Conservation (phyloP, 2,888 invertebrate genomes). For the Agrypnus murinus region DNA sequence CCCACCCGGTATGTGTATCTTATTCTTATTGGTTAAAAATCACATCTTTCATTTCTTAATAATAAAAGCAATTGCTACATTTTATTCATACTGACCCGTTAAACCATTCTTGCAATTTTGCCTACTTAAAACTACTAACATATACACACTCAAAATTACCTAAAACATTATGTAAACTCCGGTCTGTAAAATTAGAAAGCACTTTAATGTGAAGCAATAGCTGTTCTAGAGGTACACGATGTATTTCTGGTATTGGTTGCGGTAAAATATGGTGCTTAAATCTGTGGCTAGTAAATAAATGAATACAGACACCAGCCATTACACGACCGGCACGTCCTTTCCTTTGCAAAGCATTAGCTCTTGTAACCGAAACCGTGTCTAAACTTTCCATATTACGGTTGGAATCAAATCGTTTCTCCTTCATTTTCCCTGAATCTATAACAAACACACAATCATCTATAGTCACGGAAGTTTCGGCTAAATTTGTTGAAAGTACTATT, state of each 20-base stretch:
- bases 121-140: slow-evolving; percentile 16
- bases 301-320: slow-evolving; percentile 90
- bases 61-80: no score
- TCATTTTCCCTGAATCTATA: slow-evolving; percentile 93
- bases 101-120: background rate
- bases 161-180: slow-evolving; percentile 64
- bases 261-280: slow-evolving; percentile 79
- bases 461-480: slow-evolving; percentile 96
- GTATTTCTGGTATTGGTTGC: slow-evolving; percentile 92
- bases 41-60: no score
- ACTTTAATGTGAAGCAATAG: slow-evolving; percentile 84
- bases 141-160: slow-evolving; percentile 54
- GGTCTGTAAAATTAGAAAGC: slow-evolving; percentile 71
- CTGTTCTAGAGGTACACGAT: slow-evolving; percentile 91
- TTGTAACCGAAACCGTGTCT: slow-evolving; percentile 91
- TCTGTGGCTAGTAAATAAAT: slow-evolving; percentile 87
- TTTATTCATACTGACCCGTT: no score
- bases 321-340: slow-evolving; percentile 94
- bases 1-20: no score
- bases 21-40: no score
- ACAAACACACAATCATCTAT: slow-evolving; percentile 97
- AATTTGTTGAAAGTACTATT: slow-evolving; percentile 92
- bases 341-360: slow-evolving; percentile 92
- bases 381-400: slow-evolving; percentile 91
- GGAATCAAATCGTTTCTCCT: slow-evolving; percentile 88